A percentile compares a stretch with the other conserved stretches of the same genome.
Evolutionary conservation across 2,797 vertebrate species (phyloP).

Genomic region (Odontamblyopus rebecca): DNA sequence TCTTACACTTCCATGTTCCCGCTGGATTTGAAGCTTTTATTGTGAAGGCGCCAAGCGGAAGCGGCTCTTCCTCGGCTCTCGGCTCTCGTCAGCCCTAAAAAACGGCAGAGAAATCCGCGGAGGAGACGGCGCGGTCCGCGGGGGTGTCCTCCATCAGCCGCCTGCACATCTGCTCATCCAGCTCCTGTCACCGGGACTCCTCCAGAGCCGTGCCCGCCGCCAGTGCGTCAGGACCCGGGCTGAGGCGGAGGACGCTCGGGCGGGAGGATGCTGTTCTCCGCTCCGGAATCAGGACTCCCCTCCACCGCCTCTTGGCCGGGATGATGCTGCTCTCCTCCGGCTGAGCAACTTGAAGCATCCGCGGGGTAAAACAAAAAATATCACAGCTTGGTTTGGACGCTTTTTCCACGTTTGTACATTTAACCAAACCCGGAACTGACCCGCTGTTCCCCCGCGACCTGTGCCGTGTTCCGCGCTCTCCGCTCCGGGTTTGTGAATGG

Average conservation of each 20-base stretch:
- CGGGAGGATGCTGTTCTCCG: constrained; percentile 42
- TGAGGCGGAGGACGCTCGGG: constrained; percentile 3
- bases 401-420: not conserved
- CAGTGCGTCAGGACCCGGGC: constrained; percentile 6
- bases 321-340: constrained; percentile 36
- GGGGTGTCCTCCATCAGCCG: constrained; percentile 29
- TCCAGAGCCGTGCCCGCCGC: not conserved
- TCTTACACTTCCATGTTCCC: no score
- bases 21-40: constrained; percentile 29
- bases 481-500: constrained; percentile 58
- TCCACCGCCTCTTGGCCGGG: constrained; percentile 39
- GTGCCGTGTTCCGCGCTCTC: not conserved
- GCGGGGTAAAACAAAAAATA: constrained; percentile 13
- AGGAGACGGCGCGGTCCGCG: constrained; percentile 29
- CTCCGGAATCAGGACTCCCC: constrained; percentile 45
- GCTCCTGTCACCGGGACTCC: not conserved
- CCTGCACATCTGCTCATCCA: constrained; percentile 12
- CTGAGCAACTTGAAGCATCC: constrained; percentile 45
- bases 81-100: constrained; percentile 13
- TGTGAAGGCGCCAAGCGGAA: constrained; percentile 14
- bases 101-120: constrained; percentile 36
- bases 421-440: not conserved
- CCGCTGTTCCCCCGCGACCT: not conserved
- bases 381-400: constrained; percentile 16
- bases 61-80: not conserved